phyloP scores from a whole-genome alignment of 2,113 vertebrate species.

The Periophthalmodon schlosseri region DNA sequence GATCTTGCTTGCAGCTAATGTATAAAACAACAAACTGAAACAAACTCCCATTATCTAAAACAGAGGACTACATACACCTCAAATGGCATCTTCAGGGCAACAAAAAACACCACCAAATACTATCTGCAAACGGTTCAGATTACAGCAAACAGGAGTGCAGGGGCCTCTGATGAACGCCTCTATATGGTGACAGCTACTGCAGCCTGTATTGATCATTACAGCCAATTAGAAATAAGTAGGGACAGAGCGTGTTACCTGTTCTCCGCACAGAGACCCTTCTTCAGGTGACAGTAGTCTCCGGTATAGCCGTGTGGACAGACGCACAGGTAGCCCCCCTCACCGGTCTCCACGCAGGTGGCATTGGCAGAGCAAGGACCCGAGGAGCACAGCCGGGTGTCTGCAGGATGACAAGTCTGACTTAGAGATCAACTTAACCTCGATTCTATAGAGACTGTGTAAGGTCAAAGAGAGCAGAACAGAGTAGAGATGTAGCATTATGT shows the following conservation, averaged over 20 bases:
- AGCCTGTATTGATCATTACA: slow-evolving; percentile 23
- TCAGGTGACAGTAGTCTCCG: slow-evolving; percentile 82
- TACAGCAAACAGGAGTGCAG: neutral
- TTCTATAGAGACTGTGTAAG: too few species aligned
- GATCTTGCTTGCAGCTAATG: slow-evolving; percentile 8
- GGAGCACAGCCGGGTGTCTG: slow-evolving; percentile 85
- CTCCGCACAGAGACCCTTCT: slow-evolving; percentile 79
- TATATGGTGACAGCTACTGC: neutral
- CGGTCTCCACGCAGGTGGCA: slow-evolving; percentile 86
- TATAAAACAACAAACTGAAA: neutral
- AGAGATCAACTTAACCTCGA: neutral
- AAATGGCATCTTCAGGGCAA: neutral
- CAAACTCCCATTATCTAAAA: neutral
- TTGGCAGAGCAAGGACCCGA: slow-evolving; percentile 85
- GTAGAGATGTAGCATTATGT: too few species aligned
- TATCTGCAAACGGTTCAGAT: neutral
- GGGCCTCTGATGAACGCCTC: slow-evolving; percentile 5
- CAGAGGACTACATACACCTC: neutral
- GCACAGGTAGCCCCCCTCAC: slow-evolving; percentile 83
- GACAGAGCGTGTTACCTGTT: slow-evolving; percentile 78
- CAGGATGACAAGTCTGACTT: neutral
- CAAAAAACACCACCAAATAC: neutral
- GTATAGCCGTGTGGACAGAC: slow-evolving; percentile 82
- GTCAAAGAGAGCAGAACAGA: too few species aligned
- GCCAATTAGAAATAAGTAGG: slow-evolving; percentile 12